A percentile compares a stretch with the other conserved stretches of the same genome.
Conservation (phyloP, 2,797 vertebrate genomes). For the Cryptoprocta ferox region DNA sequence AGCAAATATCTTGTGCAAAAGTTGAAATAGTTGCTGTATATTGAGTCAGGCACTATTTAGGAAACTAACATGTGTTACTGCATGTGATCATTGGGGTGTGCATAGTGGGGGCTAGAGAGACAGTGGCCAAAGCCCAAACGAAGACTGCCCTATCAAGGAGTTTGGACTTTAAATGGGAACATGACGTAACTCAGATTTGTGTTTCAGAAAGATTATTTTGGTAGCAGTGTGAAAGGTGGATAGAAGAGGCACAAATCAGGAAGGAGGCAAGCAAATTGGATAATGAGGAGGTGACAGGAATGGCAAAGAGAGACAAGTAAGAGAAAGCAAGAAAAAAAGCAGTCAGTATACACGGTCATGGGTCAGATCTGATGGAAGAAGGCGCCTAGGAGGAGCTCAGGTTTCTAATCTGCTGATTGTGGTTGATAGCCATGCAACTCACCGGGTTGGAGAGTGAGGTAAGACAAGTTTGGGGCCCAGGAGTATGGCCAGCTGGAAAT, state of each 20-base stretch:
- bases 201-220: neutral
- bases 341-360: neutral
- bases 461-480: neutral
- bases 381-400: neutral
- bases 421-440: neutral
- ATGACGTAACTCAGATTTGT: neutral
- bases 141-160: neutral
- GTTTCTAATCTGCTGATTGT: neutral
- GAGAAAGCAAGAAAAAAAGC: neutral
- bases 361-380: neutral
- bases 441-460: neutral
- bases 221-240: neutral
- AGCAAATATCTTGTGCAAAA: neutral
- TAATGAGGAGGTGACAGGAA: neutral
- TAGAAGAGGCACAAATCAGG: neutral
- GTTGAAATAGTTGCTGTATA: neutral
- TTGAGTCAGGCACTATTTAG: neutral
- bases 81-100: no score
- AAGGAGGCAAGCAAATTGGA: neutral
- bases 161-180: neutral
- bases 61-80: neutral
- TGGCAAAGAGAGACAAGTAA: neutral
- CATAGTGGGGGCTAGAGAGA: neutral
- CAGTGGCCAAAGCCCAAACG: neutral
- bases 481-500: neutral